Percentiles rank a stretch among this genome's conserved stretches.
Conservation (phyloP, 1,140 invertebrate species). For the Adelges cooleyi region DNA sequence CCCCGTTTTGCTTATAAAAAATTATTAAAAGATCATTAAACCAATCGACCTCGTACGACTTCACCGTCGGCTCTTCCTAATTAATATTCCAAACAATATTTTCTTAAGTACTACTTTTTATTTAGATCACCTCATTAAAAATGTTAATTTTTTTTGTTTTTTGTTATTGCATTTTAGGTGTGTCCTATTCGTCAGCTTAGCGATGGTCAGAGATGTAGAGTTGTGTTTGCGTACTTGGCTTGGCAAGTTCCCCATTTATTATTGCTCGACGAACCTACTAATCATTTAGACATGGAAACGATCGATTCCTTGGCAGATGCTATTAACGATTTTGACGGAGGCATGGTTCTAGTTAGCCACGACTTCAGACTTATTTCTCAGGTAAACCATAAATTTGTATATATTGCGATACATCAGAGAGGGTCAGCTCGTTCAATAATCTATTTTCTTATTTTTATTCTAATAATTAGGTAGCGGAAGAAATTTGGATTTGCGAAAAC, state of each 20-base stretch:
- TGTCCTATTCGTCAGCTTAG: conserved; percentile 95
- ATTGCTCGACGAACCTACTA: conserved; percentile 94
- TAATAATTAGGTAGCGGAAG: conserved; percentile 78
- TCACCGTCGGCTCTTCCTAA: too few species aligned
- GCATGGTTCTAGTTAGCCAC: conserved; percentile 94
- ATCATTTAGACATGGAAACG: conserved; percentile 98
- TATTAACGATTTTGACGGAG: conserved; percentile 95
- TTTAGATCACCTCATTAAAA: too few species aligned
- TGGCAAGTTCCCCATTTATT: conserved; percentile 91
- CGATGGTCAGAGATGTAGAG: conserved; percentile 95
- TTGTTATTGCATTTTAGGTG: conserved; percentile 46
- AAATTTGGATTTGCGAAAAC: conserved; percentile 99
- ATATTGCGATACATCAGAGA: too few species aligned
- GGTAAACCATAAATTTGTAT: conserved; percentile 51
- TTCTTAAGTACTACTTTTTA: too few species aligned
- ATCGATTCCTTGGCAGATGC: conserved; percentile 97
- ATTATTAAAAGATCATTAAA: too few species aligned
- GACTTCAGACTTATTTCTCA: conserved; percentile 98
- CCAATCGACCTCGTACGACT: too few species aligned
- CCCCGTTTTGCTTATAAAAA: too few species aligned
- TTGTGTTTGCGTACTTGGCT: conserved; percentile 95
- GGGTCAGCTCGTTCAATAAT: too few species aligned
- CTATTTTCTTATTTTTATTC: conserved; percentile 16
- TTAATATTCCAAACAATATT: too few species aligned
- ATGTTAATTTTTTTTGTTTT: too few species aligned